These are phyloP conservation scores for Leptodactylus fuscus DNA, from an alignment of 2,113 vertebrate genomes.

Conservation along the genomic window DNA sequence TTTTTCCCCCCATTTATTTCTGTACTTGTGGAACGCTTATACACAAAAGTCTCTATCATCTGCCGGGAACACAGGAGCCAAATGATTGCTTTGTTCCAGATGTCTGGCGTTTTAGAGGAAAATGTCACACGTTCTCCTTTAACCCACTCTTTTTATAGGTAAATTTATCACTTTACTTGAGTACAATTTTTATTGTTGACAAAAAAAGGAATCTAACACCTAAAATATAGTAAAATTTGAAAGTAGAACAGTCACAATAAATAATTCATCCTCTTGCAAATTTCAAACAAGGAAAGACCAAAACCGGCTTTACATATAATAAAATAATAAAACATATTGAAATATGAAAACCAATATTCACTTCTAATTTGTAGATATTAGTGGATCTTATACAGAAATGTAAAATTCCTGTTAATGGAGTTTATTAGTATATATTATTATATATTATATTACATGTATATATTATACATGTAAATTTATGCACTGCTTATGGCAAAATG, in stretches of 20 bases:
- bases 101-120: conserved; percentile 4
- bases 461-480: too few relatives aligned
- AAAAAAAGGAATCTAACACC: background rate
- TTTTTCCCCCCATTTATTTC: background rate
- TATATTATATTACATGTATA: too few relatives aligned
- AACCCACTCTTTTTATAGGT: background rate
- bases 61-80: conserved; percentile 6
- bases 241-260: background rate
- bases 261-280: background rate
- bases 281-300: background rate
- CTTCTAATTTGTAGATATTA: too few relatives aligned
- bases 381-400: too few relatives aligned
- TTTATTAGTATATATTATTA: too few relatives aligned
- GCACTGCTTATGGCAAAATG: too few relatives aligned
- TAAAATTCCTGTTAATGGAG: too few relatives aligned
- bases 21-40: background rate
- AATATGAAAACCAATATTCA: too few relatives aligned
- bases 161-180: background rate
- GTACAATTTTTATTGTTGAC: background rate
- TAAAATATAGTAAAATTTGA: background rate
- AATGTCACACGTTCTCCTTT: conserved; percentile 8
- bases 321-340: background rate
- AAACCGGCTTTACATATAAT: background rate
- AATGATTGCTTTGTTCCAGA: conserved; percentile 7
- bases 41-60: conserved; percentile 1